These are phyloP conservation scores for Acanthornis magna DNA, from an alignment of 2,797 vertebrate genomes.

Conservation along the genomic window DNA sequence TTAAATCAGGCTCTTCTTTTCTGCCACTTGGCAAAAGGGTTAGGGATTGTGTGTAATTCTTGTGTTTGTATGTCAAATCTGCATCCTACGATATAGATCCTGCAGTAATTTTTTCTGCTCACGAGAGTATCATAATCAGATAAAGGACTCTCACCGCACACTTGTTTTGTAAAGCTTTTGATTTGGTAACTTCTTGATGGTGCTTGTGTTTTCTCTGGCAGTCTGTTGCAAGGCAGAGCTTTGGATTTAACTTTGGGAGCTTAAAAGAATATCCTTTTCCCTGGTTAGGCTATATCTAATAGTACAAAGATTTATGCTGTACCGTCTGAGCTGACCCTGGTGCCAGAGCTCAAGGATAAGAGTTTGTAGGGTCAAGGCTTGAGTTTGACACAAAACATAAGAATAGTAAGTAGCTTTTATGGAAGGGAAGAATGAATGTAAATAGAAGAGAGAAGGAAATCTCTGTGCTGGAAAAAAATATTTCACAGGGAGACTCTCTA, in stretches of 20 bases:
- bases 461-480: not conserved
- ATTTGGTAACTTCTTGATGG: not conserved
- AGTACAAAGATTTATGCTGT: not conserved
- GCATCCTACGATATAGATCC: not conserved
- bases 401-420: not conserved
- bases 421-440: not conserved
- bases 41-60: not conserved
- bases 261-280: not conserved
- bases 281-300: not conserved
- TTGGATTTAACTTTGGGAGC: not conserved
- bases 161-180: not conserved
- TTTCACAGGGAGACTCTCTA: not conserved
- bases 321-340: not conserved
- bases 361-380: not conserved
- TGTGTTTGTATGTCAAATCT: not conserved
- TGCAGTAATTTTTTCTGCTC: not conserved
- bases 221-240: not conserved
- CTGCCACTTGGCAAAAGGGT: not conserved
- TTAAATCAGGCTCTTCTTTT: not conserved
- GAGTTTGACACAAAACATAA: not conserved
- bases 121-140: not conserved
- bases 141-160: rapidly evolving
- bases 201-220: not conserved
- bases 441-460: not conserved
- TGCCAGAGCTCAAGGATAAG: not conserved